Percentiles rank a stretch among this genome's conserved stretches.
Evolutionary conservation across 2,888 invertebrate species (phyloP).

Genomic region (Monoplex corrugatus): DNA sequence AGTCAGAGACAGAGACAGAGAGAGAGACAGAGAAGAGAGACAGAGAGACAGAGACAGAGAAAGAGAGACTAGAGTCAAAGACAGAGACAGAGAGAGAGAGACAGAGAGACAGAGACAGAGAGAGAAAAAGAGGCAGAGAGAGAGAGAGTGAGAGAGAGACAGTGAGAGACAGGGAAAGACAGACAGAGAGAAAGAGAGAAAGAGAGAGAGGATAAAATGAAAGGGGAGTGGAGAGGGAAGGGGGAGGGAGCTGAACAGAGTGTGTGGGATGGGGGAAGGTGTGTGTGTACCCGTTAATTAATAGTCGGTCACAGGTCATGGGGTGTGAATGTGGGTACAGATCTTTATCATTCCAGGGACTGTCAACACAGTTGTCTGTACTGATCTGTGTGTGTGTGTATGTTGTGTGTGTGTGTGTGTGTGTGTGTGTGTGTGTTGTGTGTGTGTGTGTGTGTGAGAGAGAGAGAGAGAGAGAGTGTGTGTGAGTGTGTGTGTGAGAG

Average conservation of each 20-base stretch:
- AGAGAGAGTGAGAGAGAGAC: not conserved
- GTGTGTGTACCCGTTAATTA: not conserved
- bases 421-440: too few species aligned
- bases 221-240: not conserved
- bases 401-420: too few species aligned
- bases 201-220: not conserved
- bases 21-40: too few species aligned
- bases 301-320: not conserved
- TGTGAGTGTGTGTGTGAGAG: constrained; percentile 5
- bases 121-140: not conserved
- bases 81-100: not conserved
- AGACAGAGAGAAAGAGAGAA: not conserved
- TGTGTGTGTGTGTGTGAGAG: not conserved
- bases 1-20: too few species aligned
- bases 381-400: too few species aligned
- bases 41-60: too few species aligned
- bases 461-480: not conserved
- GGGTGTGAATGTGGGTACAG: too few species aligned
- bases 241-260: too few species aligned
- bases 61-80: too few species aligned
- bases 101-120: constrained; percentile 16
- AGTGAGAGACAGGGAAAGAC: not conserved
- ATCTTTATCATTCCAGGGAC: too few species aligned
- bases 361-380: too few species aligned
- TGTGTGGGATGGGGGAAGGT: too few species aligned